Conservation (phyloP, 2,888 invertebrate genomes). For the Archaeoteleia sp. region DNA sequence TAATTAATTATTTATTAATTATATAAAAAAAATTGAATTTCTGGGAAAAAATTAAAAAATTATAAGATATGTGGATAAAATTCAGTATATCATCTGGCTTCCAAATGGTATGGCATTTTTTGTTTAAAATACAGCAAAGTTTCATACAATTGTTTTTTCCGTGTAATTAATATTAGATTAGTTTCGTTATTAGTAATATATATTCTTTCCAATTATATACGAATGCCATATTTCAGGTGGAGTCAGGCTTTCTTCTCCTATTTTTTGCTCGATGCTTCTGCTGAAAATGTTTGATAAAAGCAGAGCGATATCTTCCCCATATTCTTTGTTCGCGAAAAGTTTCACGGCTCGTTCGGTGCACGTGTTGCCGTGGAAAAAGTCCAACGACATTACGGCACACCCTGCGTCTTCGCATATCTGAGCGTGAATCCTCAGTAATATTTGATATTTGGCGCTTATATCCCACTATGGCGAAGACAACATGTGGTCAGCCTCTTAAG, state of each 20-base stretch:
- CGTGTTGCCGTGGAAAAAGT: slow-evolving; percentile 60
- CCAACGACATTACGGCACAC: slow-evolving; percentile 56
- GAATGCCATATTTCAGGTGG: slow-evolving; percentile 14
- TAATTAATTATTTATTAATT: no score
- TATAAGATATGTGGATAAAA: no score
- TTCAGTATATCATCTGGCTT: no score
- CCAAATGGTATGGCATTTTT: no score
- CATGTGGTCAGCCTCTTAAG: slow-evolving; percentile 69
- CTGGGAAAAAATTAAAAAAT: no score
- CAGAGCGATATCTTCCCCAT: slow-evolving; percentile 20
- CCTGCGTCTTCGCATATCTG: slow-evolving; percentile 50
- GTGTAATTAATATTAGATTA: no score
- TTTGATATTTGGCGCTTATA: slow-evolving; percentile 68
- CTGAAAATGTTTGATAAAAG: slow-evolving; percentile 43
- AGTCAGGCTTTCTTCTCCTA: slow-evolving; percentile 12
- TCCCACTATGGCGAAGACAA: slow-evolving; percentile 61
- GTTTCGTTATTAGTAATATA: no score
- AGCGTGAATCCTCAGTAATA: slow-evolving; percentile 63
- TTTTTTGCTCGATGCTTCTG: slow-evolving; percentile 17
- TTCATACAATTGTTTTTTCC: no score
- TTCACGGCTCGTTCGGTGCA: slow-evolving; percentile 66
- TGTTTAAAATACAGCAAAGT: no score
- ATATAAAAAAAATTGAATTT: no score
- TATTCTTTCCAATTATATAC: slow-evolving; percentile 12
- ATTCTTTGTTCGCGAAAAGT: slow-evolving; percentile 53